phyloP scores from a whole-genome alignment of 2,113 vertebrate genomes.

The Ancistrus triradiatus region DNA sequence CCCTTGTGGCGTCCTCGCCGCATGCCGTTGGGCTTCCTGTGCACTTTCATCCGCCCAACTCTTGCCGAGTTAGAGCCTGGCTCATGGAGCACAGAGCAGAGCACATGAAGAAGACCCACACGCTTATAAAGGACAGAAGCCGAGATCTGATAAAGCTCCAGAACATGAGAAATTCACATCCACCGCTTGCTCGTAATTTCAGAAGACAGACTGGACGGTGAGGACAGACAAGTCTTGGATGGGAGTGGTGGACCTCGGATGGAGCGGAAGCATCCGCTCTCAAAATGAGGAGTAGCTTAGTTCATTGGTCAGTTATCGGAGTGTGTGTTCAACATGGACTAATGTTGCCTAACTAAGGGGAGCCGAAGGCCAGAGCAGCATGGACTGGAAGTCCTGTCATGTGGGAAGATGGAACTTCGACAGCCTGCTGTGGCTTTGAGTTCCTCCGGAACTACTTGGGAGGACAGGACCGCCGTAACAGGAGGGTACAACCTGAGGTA shows the following conservation, averaged over 20 bases:
- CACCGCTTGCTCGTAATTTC: not conserved
- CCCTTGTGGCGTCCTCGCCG: constrained; percentile 46
- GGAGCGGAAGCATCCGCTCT: not conserved
- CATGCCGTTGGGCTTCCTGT: constrained; percentile 57
- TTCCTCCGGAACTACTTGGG: constrained; percentile 62
- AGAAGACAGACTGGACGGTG: not conserved
- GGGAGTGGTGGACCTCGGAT: not conserved
- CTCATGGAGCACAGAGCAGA: constrained; percentile 38
- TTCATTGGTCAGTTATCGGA: not conserved
- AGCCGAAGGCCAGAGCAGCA: constrained; percentile 47
- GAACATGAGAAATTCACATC: not conserved
- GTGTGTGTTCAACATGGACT: constrained; percentile 19
- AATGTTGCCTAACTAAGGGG: constrained; percentile 24
- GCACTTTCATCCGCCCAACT: constrained; percentile 27
- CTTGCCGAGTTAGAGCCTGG: constrained; percentile 7
- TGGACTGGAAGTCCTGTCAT: constrained; percentile 58
- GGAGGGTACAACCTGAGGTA: constrained; percentile 70
- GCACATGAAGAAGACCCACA: constrained; percentile 23
- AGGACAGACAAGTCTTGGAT: constrained; percentile 6
- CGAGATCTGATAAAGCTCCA: not conserved
- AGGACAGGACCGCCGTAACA: constrained; percentile 45
- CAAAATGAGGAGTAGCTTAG: not conserved
- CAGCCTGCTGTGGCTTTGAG: constrained; percentile 64
- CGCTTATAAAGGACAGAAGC: not conserved
- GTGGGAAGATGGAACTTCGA: constrained; percentile 61